Conservation (phyloP, 1,140 invertebrate species). For the Pseudachorutes palmiensis region DNA sequence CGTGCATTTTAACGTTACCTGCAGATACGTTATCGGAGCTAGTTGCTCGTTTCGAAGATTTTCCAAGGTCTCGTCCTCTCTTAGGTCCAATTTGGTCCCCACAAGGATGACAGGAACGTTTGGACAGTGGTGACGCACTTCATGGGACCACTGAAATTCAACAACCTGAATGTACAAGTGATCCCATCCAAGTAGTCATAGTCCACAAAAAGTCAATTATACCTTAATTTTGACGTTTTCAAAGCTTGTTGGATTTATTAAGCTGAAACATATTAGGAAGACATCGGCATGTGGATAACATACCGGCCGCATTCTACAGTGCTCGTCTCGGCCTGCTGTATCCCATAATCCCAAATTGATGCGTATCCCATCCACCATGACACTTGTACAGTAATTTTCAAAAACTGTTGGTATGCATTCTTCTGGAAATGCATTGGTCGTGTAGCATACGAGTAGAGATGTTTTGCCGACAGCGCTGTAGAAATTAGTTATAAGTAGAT, state of each 20-base stretch:
- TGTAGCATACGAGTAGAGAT: slow-evolving; percentile 91
- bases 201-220: no score
- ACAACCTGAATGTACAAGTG: slow-evolving; percentile 46
- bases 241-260: slow-evolving; percentile 97
- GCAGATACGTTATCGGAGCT: background rate
- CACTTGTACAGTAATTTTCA: slow-evolving; percentile 98
- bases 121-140: slow-evolving; percentile 61
- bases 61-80: slow-evolving; percentile 96
- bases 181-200: background rate
- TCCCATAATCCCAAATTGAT: slow-evolving; percentile 93
- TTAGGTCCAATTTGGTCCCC: slow-evolving; percentile 82
- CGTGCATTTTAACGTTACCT: background rate
- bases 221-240: slow-evolving; percentile 97
- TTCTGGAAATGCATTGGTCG: slow-evolving; percentile 91
- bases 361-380: slow-evolving; percentile 98
- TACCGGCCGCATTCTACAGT: slow-evolving; percentile 83
- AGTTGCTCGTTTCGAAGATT: slow-evolving; percentile 90
- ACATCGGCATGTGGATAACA: slow-evolving; percentile 98
- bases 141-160: slow-evolving; percentile 58
- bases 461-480: slow-evolving; percentile 86
- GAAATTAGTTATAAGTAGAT: background rate
- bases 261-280: slow-evolving; percentile 95
- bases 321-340: slow-evolving; percentile 78
- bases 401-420: slow-evolving; percentile 49
- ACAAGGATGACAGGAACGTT: slow-evolving; percentile 80